Base-by-base conservation (phyloP, 2,888 invertebrate genomes). In the Noctua pronuba region DNA sequence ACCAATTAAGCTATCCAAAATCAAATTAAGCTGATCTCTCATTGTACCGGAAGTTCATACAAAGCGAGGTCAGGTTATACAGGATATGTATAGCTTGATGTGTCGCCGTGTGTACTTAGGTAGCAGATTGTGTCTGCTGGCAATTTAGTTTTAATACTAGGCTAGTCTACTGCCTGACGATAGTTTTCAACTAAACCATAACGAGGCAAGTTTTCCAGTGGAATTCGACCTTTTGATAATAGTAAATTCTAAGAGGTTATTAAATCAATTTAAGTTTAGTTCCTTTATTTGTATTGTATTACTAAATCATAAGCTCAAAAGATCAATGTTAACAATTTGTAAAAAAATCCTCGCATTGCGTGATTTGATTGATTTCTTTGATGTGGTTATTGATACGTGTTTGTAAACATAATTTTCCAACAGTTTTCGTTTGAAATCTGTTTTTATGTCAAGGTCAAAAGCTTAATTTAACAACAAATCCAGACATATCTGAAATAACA, bases 381-480 rank as follows among this genome's bases (percentile, higher is more conserved):
- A 86, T 78, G 70, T 85, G 24, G 55, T 16, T 46, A 67, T 78
- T 62, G 80, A 71, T 68, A 62, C 11, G 24, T 58, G 49, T 84
- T 73, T 65, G 46, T 75, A 21, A 75, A 73, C 67, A 41, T 0
- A 52, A 58, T 77, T 65, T 73, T 35, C 13, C 75, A 31, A 52
- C 21, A 55, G 41, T 77, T 82, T 72, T 75, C 41, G 21, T 73
- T 75, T 55, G 16, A 60, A 78, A 70, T 83, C 58, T 41, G 16
- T 84, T 86, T 62, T 18, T 83, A 65, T 78, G 70, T 65, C 86
- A 83, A 83, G 83, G 84, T 16, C 52, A 60, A 55, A 69, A 68
- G 35, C 41, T 68, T 55, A 28, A 52, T 66, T 16, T 66, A 64
- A 38, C 16, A 68, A 62, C 24, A 71, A 68, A 58, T 49, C 21